Evolutionary conservation across 2,113 vertebrate genomes (phyloP).

Genomic region (Dicrurus megarhynchus): DNA sequence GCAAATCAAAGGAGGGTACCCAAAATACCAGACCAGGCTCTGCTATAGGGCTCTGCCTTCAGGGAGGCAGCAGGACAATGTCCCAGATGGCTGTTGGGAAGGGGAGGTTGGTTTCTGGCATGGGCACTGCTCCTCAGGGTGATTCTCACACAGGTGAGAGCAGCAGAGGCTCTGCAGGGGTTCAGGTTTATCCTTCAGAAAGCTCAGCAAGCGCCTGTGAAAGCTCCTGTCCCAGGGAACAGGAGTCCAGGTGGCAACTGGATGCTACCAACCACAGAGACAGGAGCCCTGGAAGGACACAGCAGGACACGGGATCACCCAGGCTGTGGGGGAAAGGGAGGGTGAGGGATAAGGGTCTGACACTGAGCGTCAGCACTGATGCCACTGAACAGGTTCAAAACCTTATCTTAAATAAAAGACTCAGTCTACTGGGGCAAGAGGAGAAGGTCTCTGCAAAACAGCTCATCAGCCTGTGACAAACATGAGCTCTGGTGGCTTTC

Average conservation of each 20-base stretch:
- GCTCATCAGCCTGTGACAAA: background rate
- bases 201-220: background rate
- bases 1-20: background rate
- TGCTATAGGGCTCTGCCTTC: background rate
- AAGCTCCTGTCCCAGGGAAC: background rate
- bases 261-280: background rate
- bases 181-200: background rate
- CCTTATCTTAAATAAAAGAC: background rate
- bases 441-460: constrained; percentile 17
- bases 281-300: background rate
- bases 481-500: background rate
- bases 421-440: background rate
- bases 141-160: background rate
- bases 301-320: background rate
- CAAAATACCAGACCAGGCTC: background rate
- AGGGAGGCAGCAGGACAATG: background rate
- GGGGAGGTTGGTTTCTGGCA: background rate
- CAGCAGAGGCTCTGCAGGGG: background rate
- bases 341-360: background rate
- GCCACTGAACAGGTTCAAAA: background rate
- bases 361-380: background rate
- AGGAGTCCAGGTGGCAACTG: background rate
- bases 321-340: background rate
- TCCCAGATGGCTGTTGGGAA: background rate
- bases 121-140: background rate